A percentile compares a stretch with the other conserved stretches of the same genome.
Evolutionary conservation across 2,113 vertebrate species (phyloP).

Genomic region (Callospermophilus lateralis): DNA sequence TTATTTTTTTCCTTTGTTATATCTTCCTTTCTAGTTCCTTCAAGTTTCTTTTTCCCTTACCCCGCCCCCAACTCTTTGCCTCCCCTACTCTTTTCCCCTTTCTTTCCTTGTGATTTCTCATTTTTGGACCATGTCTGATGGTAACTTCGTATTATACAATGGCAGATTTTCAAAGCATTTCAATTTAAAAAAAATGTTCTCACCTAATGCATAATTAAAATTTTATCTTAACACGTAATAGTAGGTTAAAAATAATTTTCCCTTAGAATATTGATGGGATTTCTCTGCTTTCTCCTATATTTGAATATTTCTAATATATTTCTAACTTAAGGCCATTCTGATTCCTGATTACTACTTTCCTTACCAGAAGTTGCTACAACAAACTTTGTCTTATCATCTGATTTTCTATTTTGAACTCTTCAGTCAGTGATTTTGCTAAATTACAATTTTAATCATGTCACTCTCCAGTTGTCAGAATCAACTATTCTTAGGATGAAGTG

Average conservation of each 20-base stretch:
- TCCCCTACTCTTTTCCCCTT: fast-evolving
- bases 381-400: neutral
- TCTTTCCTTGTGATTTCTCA: neutral
- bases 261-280: neutral
- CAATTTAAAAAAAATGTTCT: neutral
- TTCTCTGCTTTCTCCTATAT: neutral
- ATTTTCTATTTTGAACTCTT: neutral
- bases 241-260: neutral
- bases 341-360: neutral
- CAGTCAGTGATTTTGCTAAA: neutral
- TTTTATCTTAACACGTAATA: neutral
- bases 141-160: neutral
- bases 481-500: neutral
- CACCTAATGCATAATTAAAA: neutral
- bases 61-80: too few species aligned
- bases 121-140: neutral
- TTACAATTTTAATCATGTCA: neutral
- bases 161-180: neutral
- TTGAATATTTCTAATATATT: neutral
- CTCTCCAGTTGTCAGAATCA: neutral
- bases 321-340: neutral
- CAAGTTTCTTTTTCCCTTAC: neutral
- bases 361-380: neutral
- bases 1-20: neutral
- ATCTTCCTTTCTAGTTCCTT: neutral